Base-by-base conservation (phyloP, 2,797 vertebrate genomes). In the Eupleurogrammus muticus region DNA sequence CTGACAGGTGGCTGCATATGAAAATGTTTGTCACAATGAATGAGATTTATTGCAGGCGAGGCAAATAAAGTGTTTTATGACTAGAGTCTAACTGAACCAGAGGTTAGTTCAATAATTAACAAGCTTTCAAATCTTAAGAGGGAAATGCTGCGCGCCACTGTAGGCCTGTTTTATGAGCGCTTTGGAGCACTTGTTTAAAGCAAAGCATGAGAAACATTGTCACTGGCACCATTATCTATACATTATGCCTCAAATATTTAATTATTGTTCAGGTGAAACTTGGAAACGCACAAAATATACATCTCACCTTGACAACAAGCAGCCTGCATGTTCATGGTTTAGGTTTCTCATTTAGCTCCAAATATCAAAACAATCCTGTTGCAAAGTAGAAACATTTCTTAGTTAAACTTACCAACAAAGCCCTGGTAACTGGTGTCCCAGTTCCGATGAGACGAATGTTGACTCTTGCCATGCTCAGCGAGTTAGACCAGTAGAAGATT, bases 41-140 rank as follows among this genome's bases (percentile, higher is more conserved):
- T 23, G 53, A 28, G 47, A 47, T 20, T 36, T 46, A 16, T 0
- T 35, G 16, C 50, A 53, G 66, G 23, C 38, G 59, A 50, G n/a
- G 69, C 24, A 34, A 60, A 21, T 4, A 0, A 23, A 19, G n/a
- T 2, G 50, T 63, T 80, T 74, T 59, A 75, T 52, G 55, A 56
- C 56, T 48, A 6, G 17, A 75, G 58, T 65, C 59, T 44, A 58
- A 66, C 67, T 54, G 17, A 73, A 50, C 13, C 63, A 38, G 42
- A 70, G 24, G 9, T 52, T 67, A 24, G 77, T 61, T 44, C 91
- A 90, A 92, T 92, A 13, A 92, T 92, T 92, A 89, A 92, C 91
- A 83, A 50, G 34, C 9, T 82, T 90, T 90, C 89, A 91, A 89
- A 89, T 66, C 75, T 60, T 36, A 84, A 81, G 81, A 80, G 82